A percentile compares a stretch with the other conserved stretches of the same genome.
phyloP scores from a whole-genome alignment of 2,113 vertebrate species.

The Lucifuga dentata region DNA sequence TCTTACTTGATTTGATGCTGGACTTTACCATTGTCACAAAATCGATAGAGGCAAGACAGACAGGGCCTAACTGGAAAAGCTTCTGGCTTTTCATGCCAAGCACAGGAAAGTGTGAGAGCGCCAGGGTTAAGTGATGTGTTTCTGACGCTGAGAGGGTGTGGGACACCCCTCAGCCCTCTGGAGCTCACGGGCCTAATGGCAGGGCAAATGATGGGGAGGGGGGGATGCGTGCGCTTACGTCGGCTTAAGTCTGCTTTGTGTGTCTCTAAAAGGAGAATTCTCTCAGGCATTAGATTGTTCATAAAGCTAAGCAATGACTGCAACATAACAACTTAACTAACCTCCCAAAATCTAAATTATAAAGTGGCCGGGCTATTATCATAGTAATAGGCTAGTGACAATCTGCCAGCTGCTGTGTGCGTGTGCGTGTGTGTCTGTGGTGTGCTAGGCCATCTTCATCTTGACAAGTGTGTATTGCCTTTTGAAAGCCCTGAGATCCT shows the following conservation, averaged over 20 bases:
- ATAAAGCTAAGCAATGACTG: slow-evolving; percentile 50
- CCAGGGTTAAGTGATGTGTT: slow-evolving; percentile 91
- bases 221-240: slow-evolving; percentile 35
- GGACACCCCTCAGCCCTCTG: slow-evolving; percentile 54
- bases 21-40: slow-evolving; percentile 93
- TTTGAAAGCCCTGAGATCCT: too few relatives aligned
- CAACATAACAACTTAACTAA: slow-evolving; percentile 48
- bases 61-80: slow-evolving; percentile 76
- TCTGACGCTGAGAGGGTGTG: slow-evolving; percentile 83
- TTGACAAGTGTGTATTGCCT: too few relatives aligned
- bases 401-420: slow-evolving; percentile 64
- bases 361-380: slow-evolving; percentile 60
- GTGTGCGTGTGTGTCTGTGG: slow-evolving; percentile 6
- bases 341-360: slow-evolving; percentile 60
- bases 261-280: not conserved
- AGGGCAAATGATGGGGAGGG: slow-evolving; percentile 50
- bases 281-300: slow-evolving; percentile 49
- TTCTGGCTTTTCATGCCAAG: slow-evolving; percentile 76
- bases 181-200: slow-evolving; percentile 59
- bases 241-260: slow-evolving; percentile 17
- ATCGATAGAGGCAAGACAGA: slow-evolving; percentile 86
- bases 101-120: slow-evolving; percentile 76
- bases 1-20: slow-evolving; percentile 84
- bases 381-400: slow-evolving; percentile 48
- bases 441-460: slow-evolving; percentile 21